phyloP scores from a whole-genome alignment of 30 jellyfish, hydroid and myxozoan genomes.

The Chrysaora quinquecirrha region DNA sequence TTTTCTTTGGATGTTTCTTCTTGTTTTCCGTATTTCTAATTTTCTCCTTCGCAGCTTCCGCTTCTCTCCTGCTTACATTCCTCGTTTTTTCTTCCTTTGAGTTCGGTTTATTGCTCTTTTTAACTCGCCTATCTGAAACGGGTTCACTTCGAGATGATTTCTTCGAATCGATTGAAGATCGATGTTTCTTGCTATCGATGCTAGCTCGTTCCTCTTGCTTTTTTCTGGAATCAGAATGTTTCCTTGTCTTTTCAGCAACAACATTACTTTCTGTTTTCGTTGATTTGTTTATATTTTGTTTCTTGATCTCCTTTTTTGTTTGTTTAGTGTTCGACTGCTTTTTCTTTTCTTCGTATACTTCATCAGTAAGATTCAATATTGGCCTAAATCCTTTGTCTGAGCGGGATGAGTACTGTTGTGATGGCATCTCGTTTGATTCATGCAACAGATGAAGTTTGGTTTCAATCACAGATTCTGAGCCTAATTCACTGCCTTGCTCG shows the following conservation, averaged over 20 bases:
- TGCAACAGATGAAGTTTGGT: conserved; percentile 6
- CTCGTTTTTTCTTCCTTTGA: background rate
- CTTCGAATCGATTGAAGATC: background rate
- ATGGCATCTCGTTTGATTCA: conserved; percentile 25
- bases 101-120: background rate
- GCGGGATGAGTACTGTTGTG: conserved; percentile 22
- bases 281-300: background rate
- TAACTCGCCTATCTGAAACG: background rate
- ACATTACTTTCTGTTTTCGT: background rate
- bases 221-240: background rate
- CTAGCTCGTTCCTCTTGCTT: background rate
- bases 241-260: background rate
- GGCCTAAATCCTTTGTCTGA: conserved; percentile 70
- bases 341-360: conserved; percentile 17
- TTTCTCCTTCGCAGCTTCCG: conserved; percentile 7
- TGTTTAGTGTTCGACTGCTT: background rate
- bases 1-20: conserved; percentile 1
- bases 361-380: conserved; percentile 51
- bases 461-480: too few relatives aligned
- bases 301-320: background rate
- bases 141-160: background rate
- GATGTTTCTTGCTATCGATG: background rate
- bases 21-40: conserved; percentile 2
- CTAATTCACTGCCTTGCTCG: conserved; percentile 23
- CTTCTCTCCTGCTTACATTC: background rate